Evolutionary conservation across 2,797 vertebrate species (phyloP), one percentile per base, ranked within the genome.

Genomic region (Tokudaia tokunoshimensis): DNA sequence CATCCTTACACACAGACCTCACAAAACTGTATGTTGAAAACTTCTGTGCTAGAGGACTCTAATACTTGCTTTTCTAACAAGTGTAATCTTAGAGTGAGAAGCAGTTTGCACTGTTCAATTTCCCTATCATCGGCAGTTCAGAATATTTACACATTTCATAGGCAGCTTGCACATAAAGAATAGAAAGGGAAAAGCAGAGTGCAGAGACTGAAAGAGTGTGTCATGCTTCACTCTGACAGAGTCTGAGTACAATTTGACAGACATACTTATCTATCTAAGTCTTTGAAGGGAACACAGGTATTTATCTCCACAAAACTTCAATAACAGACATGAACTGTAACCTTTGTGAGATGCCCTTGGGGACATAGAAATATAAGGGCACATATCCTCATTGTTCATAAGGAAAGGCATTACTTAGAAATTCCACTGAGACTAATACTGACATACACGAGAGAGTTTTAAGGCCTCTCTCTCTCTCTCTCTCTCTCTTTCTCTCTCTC

Each of bases 291-390:
- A 93, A 8, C 70, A 89, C 14, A 87, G n/a, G 88, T 91, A 94
- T 95, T 97, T 96, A 95, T 96, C 92, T 92, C 57, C 61, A 92
- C 67, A 92, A 92, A 96, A 94, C 63, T 91, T 96, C 94, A 96
- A 65, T 95, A 94, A 92, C 37, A 70, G 55, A 94, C 95, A 79
- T 37, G 92, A 79, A 89, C 59, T 50, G 20, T 63, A 94, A 97
- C 79, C 82, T 97, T 96, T 97, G 31, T 41, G 85, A 89, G 47
- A 84, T 91, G 88, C 82, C 91, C 96, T 34, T 11, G 41, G 88
- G 96, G 85, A 94, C 61, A 72, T 2, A 47, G 34, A 61, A n/a
- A 31, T 78, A 83, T 78, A 72, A 87, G 44, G 94, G 8, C 4
- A 26, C 14, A 37, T 20, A 84, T 26, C 2, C 20, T 94, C 81